phyloP scores from a whole-genome alignment of 2,797 vertebrate genomes.

The Florisuga fusca region DNA sequence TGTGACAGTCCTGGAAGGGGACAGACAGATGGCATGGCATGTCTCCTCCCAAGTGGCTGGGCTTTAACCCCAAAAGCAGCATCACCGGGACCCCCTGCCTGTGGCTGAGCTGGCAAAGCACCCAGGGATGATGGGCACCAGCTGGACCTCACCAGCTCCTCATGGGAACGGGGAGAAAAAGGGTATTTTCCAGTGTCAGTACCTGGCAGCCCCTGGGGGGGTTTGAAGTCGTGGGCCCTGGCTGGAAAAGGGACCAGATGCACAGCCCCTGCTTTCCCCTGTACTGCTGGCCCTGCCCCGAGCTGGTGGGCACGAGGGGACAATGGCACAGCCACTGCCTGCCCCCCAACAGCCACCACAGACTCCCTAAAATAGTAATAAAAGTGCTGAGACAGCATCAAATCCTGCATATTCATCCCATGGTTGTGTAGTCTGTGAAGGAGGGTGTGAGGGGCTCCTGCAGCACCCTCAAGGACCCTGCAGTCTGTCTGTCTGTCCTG shows the following conservation, averaged over 20 bases:
- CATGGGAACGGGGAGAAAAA: background rate
- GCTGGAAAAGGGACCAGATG: background rate
- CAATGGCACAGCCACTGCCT: fast-evolving
- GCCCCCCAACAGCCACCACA: fast-evolving
- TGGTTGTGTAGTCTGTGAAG: background rate
- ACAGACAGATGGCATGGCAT: fast-evolving
- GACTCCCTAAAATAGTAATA: background rate
- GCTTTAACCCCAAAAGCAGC: background rate
- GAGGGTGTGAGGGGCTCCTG: fast-evolving
- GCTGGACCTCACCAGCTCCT: background rate
- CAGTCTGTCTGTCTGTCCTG: background rate
- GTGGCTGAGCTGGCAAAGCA: fast-evolving
- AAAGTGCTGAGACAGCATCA: background rate
- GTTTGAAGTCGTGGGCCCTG: fast-evolving
- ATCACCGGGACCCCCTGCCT: background rate
- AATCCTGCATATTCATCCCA: background rate
- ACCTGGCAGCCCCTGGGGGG: background rate
- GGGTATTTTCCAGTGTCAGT: background rate
- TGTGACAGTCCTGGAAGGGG: background rate
- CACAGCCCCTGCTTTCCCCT: fast-evolving
- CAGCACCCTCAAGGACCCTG: fast-evolving
- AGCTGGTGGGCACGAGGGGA: background rate
- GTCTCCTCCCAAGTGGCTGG: background rate
- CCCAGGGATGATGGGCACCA: fast-evolving
- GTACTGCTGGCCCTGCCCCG: fast-evolving